phyloP scores from a whole-genome alignment of 2,888 invertebrate species.

The Dione juno region DNA sequence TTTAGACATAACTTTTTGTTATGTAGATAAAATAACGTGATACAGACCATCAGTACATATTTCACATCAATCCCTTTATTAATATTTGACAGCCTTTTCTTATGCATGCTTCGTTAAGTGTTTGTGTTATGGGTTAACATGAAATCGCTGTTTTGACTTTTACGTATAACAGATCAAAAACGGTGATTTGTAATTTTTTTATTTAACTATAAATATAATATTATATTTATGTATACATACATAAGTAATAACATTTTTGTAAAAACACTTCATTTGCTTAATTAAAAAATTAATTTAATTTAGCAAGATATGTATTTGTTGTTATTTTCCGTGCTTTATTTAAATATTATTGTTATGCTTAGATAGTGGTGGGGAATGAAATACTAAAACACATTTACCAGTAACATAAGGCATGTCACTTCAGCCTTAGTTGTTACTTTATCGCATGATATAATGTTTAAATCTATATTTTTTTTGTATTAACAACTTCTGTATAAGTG shows the following conservation, averaged over 20 bases:
- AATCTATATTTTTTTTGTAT: neutral
- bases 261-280: no score
- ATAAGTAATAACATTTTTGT: neutral
- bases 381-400: neutral
- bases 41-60: no score
- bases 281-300: neutral
- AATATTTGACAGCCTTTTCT: slow-evolving; percentile 20
- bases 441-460: neutral
- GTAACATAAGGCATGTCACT: neutral
- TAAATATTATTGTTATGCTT: neutral
- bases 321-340: neutral
- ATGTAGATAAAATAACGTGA: neutral
- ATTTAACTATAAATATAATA: neutral
- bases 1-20: neutral
- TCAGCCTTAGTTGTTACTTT: neutral
- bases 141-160: neutral
- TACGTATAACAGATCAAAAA: neutral
- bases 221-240: no score
- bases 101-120: slow-evolving; percentile 34
- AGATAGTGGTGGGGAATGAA: neutral
- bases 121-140: slow-evolving; percentile 5
- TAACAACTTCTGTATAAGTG: no score
- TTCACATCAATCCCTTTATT: no score
- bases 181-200: neutral
- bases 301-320: no score